These are phyloP conservation scores for Narcine bancroftii DNA, from an alignment of 2,113 vertebrate genomes.

Conservation along the genomic window DNA sequence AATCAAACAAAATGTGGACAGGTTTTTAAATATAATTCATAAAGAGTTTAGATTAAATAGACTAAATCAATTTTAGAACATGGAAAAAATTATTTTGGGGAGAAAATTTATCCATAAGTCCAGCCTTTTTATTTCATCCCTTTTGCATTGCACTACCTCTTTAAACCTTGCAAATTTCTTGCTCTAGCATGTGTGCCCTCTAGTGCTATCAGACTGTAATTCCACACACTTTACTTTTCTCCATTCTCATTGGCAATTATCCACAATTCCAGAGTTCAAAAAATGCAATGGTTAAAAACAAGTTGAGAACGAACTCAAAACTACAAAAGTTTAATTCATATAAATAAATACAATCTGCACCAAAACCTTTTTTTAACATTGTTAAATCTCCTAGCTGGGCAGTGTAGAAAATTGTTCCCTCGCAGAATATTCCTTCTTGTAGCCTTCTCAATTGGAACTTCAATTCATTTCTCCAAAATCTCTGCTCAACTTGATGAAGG, in stretches of 20 bases:
- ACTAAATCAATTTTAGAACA: background rate
- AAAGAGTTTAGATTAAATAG: background rate
- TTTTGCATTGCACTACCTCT: background rate
- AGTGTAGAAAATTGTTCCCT: background rate
- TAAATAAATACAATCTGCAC: background rate
- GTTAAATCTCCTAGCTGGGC: background rate
- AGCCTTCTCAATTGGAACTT: background rate
- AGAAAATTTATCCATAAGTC: background rate
- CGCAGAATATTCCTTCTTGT: background rate
- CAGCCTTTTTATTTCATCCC: background rate
- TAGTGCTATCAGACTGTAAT: background rate
- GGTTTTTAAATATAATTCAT: background rate
- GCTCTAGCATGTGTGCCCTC: slow-evolving; percentile 1
- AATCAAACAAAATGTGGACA: background rate
- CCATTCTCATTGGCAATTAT: background rate
- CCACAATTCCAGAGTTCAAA: background rate
- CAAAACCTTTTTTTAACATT: background rate
- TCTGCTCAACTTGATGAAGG: background rate
- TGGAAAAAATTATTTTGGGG: background rate
- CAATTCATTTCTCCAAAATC: background rate
- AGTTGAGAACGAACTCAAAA: background rate
- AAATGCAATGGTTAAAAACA: background rate
- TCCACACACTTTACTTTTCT: background rate
- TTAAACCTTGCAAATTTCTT: background rate
- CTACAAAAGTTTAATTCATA: background rate